Evolutionary conservation across 2,113 vertebrate species (phyloP).

Genomic region (Cardinalis cardinalis): DNA sequence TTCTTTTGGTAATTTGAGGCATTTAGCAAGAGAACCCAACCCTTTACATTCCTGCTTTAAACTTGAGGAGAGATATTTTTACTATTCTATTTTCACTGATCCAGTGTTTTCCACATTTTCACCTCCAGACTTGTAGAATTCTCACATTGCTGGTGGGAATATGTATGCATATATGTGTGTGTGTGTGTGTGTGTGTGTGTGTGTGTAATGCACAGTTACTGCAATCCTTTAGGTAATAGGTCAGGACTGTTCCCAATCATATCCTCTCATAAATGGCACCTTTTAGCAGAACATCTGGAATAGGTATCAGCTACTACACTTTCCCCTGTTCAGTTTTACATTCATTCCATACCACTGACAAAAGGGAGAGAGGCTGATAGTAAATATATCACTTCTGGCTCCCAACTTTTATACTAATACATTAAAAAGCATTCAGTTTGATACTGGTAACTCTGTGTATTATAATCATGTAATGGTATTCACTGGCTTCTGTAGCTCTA

Average conservation of each 20-base stretch:
- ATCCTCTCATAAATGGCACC: slow-evolving; percentile 49
- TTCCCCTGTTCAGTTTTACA: not conserved
- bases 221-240: slow-evolving; percentile 26
- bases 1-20: not conserved
- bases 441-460: not conserved
- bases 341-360: not conserved
- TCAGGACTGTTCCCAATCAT: slow-evolving; percentile 34
- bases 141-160: not conserved
- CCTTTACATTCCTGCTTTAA: not conserved
- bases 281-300: slow-evolving; percentile 68
- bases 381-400: not conserved
- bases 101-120: not conserved
- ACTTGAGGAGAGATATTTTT: not conserved
- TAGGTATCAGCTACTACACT: slow-evolving; percentile 34
- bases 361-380: slow-evolving; percentile 1
- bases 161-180: not conserved
- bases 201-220: not conserved
- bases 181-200: not conserved
- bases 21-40: not conserved
- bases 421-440: not conserved
- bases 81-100: slow-evolving; percentile 1
- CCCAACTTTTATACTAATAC: not conserved
- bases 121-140: slow-evolving; percentile 9
- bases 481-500: not conserved
- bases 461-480: not conserved